Conservation (phyloP, 2,797 vertebrate genomes). For the Erpetoichthys calabaricus region DNA sequence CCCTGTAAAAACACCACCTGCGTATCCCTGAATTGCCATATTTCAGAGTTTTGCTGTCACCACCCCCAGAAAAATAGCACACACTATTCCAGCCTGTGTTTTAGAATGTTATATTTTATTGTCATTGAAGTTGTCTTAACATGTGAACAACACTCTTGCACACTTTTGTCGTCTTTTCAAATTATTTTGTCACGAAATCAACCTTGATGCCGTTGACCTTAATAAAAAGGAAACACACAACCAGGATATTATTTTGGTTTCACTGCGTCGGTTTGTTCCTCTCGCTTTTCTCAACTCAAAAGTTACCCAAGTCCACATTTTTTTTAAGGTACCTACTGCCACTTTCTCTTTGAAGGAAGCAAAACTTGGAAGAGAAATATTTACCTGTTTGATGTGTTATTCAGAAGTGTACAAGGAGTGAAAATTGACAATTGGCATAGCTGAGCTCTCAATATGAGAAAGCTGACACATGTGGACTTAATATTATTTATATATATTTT, state of each 20-base stretch:
- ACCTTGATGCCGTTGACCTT: slow-evolving; percentile 22
- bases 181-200: slow-evolving; percentile 34
- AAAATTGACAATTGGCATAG: slow-evolving; percentile 85
- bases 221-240: slow-evolving; percentile 43
- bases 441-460: slow-evolving; percentile 99
- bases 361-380: slow-evolving; percentile 37
- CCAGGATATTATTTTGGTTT: slow-evolving; percentile 44
- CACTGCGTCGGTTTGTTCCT: slow-evolving; percentile 47
- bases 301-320: slow-evolving; percentile 78
- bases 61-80: too few species aligned
- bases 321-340: slow-evolving; percentile 70
- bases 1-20: too few species aligned
- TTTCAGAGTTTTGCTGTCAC: too few species aligned
- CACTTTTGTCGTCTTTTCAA: slow-evolving; percentile 42
- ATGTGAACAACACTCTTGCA: slow-evolving; percentile 73
- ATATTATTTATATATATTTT: slow-evolving; percentile 38
- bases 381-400: background rate
- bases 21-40: too few species aligned
- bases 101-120: slow-evolving; percentile 92
- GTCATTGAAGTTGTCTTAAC: slow-evolving; percentile 85
- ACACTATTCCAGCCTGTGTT: slow-evolving; percentile 25
- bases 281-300: slow-evolving; percentile 62
- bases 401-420: slow-evolving; percentile 25
- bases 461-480: slow-evolving; percentile 90
- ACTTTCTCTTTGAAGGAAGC: slow-evolving; percentile 65